Evolutionary conservation across 2,797 vertebrate genomes (phyloP), one percentile per base, ranked within the genome.

Genomic region (Ciconia nigra): DNA sequence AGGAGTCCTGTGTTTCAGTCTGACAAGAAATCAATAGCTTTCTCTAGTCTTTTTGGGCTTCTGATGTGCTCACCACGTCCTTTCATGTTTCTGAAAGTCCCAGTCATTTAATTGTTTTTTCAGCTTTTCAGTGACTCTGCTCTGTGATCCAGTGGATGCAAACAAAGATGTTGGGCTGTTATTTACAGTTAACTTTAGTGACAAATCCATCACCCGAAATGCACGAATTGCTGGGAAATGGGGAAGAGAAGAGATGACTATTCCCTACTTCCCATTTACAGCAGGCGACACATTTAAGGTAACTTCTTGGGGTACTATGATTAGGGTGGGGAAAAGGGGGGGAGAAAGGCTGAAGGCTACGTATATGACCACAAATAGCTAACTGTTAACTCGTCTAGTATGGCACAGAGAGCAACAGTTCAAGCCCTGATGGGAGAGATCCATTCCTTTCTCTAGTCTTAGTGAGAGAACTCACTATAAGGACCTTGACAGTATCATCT

Each of bases 201-300:
- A 99, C 17, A 99, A 98, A 95, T 98, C 98, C 5, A 98, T 99
- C 86, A 98, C 98, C 19, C 98, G 99, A 49, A 99, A 99, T 63
- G 98, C 99, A 67, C 98, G 98, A n/a, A 95, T 99, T 97, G 98
- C 97, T 8, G 99, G 99, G 18, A 98, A 98, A 95, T 99, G 99
- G 99, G 99, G 99, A 46, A 89, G 97, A 22, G 97, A 98, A 62
- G 99, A 99, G 97, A 99, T 98, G 13, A 98, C 98, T 12, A 97
- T 99, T 74, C 98, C 99, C 57, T 99, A 98, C 95, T 99, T 99
- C 69, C 99, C 99, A 22, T 99, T 99, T 87, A 98, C 98, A 24
- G 89, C 98, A 15, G 99, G 99, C 2, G 99, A 99, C 85, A 76
- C 99, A 1, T 99, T 99, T 96, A 99, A 99, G 99, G 99, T 98